Base-by-base conservation (phyloP, 2,888 invertebrate genomes). In the Litoditis marina region DNA sequence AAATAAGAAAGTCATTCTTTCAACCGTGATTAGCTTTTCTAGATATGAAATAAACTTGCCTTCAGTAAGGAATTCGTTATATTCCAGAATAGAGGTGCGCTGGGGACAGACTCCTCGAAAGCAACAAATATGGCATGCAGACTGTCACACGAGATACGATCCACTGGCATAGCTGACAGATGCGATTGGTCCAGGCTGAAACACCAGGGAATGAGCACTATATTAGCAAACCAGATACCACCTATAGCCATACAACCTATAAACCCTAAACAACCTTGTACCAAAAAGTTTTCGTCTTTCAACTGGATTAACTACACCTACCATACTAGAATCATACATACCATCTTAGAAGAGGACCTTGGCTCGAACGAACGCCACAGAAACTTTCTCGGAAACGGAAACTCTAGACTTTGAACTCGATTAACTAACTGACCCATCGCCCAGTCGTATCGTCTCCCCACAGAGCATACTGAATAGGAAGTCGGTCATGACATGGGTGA, bases 381-480 rank as follows among this genome's bases (percentile, higher is more conserved):
- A n/a, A n/a, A n/a, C n/a, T n/a, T n/a, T n/a, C n/a, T n/a, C n/a
- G n/a, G n/a, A n/a, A n/a, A n/a, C n/a, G n/a, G n/a, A n/a, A n/a
- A n/a, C n/a, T n/a, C n/a, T n/a, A n/a, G n/a, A n/a, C n/a, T n/a
- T n/a, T n/a, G n/a, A n/a, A n/a, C n/a, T n/a, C n/a, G n/a, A 7
- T 22, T 28, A 25, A n/a, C 44, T 13, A 54, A 51, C 67, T 7
- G 39, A 74, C 69, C 81, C 81, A 27, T 79, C 73, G 7, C 67
- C 65, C 16, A 81, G 53, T n/a, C 69, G 71, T 3, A 81, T 73
- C 32, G 74, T 71, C 52, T 80, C 79, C 8, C 77, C 73, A 57
- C 76, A 76, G 28, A 80, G 55, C 31, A 81, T 72, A 3, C 78
- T 76, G 52, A 81, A 81, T 1, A 80, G 53, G 1, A 77, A 68